These are phyloP conservation scores for Diacarnus erythraeanus DNA, from an alignment of 37 sponge, comb jelly and placozoan genomes.

Conservation along the genomic window DNA sequence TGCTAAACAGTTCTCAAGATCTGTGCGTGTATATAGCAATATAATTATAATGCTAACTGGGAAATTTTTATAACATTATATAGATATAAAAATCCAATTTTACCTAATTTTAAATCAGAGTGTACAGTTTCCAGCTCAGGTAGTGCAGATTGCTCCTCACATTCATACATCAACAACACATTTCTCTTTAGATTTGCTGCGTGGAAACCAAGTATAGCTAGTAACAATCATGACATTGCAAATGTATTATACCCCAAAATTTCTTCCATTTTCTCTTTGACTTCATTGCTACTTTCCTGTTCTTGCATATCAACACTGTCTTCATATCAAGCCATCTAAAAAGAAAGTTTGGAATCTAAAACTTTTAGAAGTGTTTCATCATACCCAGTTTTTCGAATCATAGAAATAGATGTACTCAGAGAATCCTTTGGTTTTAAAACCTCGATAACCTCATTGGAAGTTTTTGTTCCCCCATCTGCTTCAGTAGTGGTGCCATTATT, in stretches of 20 bases:
- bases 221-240: not conserved
- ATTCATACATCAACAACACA: slow-evolving; percentile 36
- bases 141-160: slow-evolving; percentile 16
- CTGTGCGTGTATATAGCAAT: slow-evolving; percentile 20
- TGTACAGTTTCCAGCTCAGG: slow-evolving; percentile 8
- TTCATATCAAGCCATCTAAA: slow-evolving; percentile 59
- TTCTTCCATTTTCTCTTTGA: slow-evolving; percentile 59
- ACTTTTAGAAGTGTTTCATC: not conserved
- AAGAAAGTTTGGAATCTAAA: not conserved
- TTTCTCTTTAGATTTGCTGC: slow-evolving; percentile 35
- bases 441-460: not conserved
- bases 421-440: not conserved
- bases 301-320: slow-evolving; percentile 42
- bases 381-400: slow-evolving; percentile 1
- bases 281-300: slow-evolving; percentile 56
- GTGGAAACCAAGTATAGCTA: not conserved
- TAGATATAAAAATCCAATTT: too few species aligned
- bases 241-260: slow-evolving; percentile 52
- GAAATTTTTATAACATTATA: too few species aligned
- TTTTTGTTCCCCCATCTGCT: not conserved
- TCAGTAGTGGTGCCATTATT: not conserved
- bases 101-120: slow-evolving; percentile 33
- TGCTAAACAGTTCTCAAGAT: slow-evolving; percentile 42
- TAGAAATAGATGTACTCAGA: not conserved
- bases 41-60: not conserved